Percentiles rank a stretch among this genome's conserved stretches.
These are phyloP conservation scores for Sebastes hopkinsi DNA, from an alignment of 2,797 vertebrate species.

Conservation along the genomic window DNA sequence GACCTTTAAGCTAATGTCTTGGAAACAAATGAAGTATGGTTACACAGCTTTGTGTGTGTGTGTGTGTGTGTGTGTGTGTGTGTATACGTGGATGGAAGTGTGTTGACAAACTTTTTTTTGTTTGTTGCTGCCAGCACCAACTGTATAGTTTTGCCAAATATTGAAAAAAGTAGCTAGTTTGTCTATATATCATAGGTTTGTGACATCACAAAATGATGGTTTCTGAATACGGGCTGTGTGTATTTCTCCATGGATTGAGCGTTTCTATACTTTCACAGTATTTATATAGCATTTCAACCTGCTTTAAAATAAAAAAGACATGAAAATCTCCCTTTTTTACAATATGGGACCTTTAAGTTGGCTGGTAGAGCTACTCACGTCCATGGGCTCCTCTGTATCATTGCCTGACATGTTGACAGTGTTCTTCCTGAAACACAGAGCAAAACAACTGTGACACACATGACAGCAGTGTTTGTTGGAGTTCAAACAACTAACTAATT, in stretches of 20 bases:
- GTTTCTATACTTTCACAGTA: too few species aligned
- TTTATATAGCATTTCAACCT: too few species aligned
- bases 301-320: too few species aligned
- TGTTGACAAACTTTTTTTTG: not conserved
- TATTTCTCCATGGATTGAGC: too few species aligned
- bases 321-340: too few species aligned
- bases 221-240: too few species aligned
- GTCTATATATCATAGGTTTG: not conserved
- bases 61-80: too few species aligned
- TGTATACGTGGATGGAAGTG: not conserved
- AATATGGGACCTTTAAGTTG: too few species aligned
- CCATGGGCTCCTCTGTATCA: fast-evolving
- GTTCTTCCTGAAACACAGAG: not conserved
- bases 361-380: not conserved
- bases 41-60: not conserved
- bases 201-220: too few species aligned
- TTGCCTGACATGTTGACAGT: not conserved
- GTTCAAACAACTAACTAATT: too few species aligned
- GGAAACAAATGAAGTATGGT: not conserved
- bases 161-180: constrained; percentile 8
- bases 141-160: constrained; percentile 7
- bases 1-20: not conserved
- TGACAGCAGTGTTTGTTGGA: too few species aligned
- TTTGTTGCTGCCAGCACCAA: not conserved
- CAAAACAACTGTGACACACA: not conserved